A percentile compares a stretch with the other conserved stretches of the same genome.
Evolutionary conservation across 2,888 invertebrate genomes (phyloP).

Genomic region (Leptopterna dolabrata): DNA sequence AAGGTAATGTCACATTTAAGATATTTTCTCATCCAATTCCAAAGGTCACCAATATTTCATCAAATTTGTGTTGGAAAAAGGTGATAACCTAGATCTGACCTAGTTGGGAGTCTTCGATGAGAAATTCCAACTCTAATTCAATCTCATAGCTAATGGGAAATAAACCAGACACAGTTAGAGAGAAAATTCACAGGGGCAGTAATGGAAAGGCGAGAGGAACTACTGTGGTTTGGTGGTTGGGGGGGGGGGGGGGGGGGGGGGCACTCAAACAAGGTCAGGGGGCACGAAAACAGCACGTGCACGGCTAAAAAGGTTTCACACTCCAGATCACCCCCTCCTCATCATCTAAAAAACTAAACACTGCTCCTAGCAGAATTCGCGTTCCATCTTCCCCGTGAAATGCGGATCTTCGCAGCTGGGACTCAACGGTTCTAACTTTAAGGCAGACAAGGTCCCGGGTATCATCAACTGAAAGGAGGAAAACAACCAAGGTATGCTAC

Average conservation of each 20-base stretch:
- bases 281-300: constrained; percentile 44
- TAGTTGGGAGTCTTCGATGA: neutral
- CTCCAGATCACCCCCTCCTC: constrained; percentile 6
- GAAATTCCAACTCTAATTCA: neutral
- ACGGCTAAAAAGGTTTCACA: constrained; percentile 44
- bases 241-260: neutral
- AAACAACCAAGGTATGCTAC: no score
- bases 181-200: constrained; percentile 14
- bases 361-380: neutral
- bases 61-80: neutral
- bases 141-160: neutral
- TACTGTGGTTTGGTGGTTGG: no score
- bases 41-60: neutral
- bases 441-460: no score
- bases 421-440: no score
- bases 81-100: neutral
- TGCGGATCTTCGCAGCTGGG: neutral
- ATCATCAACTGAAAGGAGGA: no score
- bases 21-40: no score
- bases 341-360: no score
- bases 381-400: neutral
- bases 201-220: constrained; percentile 11
- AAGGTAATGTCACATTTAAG: no score
- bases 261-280: constrained; percentile 39
- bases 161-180: neutral